Base-by-base conservation (phyloP, 2,888 invertebrate species). In the Carcina quercana region DNA sequence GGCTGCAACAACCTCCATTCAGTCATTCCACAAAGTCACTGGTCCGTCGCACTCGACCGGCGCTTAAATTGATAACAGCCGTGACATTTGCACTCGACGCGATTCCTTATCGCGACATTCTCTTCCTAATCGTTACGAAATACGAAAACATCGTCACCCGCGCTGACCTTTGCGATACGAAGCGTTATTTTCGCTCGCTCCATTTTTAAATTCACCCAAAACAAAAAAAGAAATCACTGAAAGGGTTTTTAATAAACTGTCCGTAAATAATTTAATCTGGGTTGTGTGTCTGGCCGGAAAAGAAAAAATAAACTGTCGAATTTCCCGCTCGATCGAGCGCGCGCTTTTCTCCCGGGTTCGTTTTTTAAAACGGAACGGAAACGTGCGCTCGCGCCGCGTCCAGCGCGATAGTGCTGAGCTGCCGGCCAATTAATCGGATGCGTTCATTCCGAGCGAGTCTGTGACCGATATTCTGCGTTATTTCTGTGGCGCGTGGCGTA, bases 391-490 rank as follows among this genome's bases (percentile, higher is more conserved):
- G 71, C 69, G 61, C 59, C 59, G 59, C 68, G 69, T 58, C 63
- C 75, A 55, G 59, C 50, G 56, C 72, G 73, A 66, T 76, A 79
- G 69, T 74, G 73, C 42, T 68, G 61, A 53, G 55, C 54, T 55
- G 44, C 50, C 50, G 57, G 61, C 67, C n/a, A 78, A 80, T 82
- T 79, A 80, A 79, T 71, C 63, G 61, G 62, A 67, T 64, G 69
- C 69, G 69, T 66, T 71, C 74, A 61, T 63, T 67, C 66, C 52
- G 59, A 58, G 46, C 50, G 72, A 65, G 71, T 71, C 73, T 63
- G 63, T 83, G 83, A 80, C 83, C 83, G 83, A 83, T 82, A 82
- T 83, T 78, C 73, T 51, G 65, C 73, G 79, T 78, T 82, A 83
- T 82, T 82, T 80, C 79, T 73, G 82, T 72, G 71, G 54, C 43